phyloP scores from a whole-genome alignment of 2,888 invertebrate species.

The Epistrophella euchroma region DNA sequence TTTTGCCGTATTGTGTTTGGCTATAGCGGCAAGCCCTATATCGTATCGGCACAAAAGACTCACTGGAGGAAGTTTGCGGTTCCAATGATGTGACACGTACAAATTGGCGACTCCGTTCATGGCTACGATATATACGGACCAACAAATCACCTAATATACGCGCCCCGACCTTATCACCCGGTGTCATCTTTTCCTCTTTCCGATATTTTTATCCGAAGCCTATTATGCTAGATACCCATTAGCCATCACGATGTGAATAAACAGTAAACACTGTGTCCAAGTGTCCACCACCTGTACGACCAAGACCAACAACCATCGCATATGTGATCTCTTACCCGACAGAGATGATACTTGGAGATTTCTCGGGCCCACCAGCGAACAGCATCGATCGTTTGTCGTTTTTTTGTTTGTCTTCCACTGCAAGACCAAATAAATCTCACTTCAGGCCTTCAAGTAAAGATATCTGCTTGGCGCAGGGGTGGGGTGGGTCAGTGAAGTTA shows the following conservation, averaged over 20 bases:
- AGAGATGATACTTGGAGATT: slow-evolving; percentile 65
- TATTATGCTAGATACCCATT: slow-evolving; percentile 72
- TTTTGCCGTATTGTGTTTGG: slow-evolving; percentile 15
- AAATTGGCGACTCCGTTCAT: slow-evolving; percentile 64
- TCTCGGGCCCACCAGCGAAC: slow-evolving; percentile 72
- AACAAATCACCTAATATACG: slow-evolving; percentile 71
- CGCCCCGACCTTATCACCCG: slow-evolving; percentile 70
- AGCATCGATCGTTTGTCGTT: slow-evolving; percentile 70
- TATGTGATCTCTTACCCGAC: slow-evolving; percentile 64
- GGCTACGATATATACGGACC: slow-evolving; percentile 27
- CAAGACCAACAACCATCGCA: slow-evolving; percentile 46
- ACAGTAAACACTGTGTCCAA: slow-evolving; percentile 60
- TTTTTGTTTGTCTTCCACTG: slow-evolving; percentile 44
- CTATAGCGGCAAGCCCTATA: slow-evolving; percentile 24
- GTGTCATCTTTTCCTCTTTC: slow-evolving; percentile 73
- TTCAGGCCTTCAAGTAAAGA: slow-evolving; percentile 63
- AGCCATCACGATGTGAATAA: slow-evolving; percentile 61
- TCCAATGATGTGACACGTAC: slow-evolving; percentile 72
- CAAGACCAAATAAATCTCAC: slow-evolving; percentile 74
- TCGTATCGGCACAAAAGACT: slow-evolving; percentile 51
- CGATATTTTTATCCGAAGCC: slow-evolving; percentile 70
- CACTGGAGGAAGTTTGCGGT: slow-evolving; percentile 53
- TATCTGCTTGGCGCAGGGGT: slow-evolving; percentile 6
- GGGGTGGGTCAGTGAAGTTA: background rate
- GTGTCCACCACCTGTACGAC: slow-evolving; percentile 65